Percentiles rank a stretch among this genome's conserved stretches.
Conservation (phyloP, 2,113 vertebrate species). For the Malurus melanocephalus region DNA sequence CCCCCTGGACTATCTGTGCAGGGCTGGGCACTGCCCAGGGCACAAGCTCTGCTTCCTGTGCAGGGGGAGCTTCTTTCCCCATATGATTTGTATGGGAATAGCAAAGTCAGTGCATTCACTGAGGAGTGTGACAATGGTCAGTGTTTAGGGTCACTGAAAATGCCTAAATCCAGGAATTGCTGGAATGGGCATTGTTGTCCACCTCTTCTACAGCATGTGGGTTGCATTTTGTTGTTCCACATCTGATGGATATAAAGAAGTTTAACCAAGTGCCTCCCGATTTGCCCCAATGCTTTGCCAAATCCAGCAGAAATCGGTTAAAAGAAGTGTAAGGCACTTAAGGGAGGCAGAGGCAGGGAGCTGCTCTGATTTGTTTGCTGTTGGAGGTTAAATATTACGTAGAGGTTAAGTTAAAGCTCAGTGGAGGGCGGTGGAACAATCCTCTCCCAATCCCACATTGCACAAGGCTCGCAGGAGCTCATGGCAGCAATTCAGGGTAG, state of each 20-base stretch:
- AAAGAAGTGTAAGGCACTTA: background rate
- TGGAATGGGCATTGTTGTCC: rapidly evolving
- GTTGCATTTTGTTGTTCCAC: background rate
- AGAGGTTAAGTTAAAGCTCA: background rate
- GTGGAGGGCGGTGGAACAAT: rapidly evolving
- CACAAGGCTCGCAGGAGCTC: background rate
- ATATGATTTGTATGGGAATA: background rate
- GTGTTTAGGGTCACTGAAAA: rapidly evolving
- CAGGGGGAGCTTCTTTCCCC: background rate
- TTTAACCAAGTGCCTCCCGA: background rate
- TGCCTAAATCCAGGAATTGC: background rate
- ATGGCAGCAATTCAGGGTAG: background rate
- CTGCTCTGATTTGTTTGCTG: background rate
- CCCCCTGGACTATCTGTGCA: background rate
- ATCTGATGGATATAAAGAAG: background rate
- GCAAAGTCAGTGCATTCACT: rapidly evolving
- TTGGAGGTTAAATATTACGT: background rate
- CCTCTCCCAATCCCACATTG: background rate
- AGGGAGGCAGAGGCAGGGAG: background rate
- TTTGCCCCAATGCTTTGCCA: background rate
- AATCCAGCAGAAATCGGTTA: background rate
- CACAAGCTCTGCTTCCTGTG: background rate
- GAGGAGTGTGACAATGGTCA: rapidly evolving
- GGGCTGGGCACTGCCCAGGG: background rate
- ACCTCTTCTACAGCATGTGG: background rate